Evolutionary conservation across 2,888 invertebrate genomes (phyloP).

Genomic region (Chymomyza fuscimana): DNA sequence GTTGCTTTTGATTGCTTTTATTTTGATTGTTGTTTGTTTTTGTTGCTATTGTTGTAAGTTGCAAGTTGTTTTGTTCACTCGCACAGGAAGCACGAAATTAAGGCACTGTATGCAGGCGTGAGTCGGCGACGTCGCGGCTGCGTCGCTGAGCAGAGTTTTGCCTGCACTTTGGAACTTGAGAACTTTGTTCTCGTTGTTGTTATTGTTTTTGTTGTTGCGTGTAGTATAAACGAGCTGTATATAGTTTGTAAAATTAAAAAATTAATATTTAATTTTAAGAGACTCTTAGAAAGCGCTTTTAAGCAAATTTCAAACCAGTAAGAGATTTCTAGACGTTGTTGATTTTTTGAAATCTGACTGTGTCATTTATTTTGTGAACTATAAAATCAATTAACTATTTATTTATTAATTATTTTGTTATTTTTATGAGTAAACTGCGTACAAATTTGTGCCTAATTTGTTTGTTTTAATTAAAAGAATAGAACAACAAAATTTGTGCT

Average conservation of each 20-base stretch:
- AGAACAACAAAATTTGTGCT: slow-evolving; percentile 7
- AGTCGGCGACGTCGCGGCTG: slow-evolving; percentile 11
- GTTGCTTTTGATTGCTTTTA: background rate
- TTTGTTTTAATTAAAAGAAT: background rate
- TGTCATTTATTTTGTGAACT: no score
- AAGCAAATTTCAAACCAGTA: no score
- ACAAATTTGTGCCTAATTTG: no score
- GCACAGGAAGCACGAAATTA: slow-evolving; percentile 68
- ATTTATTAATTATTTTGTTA: slow-evolving; percentile 23
- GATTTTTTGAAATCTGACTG: no score
- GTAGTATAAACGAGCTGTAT: background rate
- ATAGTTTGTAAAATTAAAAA: background rate
- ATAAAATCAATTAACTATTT: background rate
- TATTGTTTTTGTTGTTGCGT: background rate
- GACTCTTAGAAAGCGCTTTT: background rate
- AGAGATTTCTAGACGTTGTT: no score
- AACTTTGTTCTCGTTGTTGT: no score
- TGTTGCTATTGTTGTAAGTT: slow-evolving; percentile 23
- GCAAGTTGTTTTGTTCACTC: slow-evolving; percentile 29
- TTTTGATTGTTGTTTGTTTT: slow-evolving; percentile 17
- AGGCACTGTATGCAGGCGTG: slow-evolving; percentile 58
- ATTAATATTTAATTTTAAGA: background rate
- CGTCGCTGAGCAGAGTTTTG: background rate
- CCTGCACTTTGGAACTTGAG: slow-evolving; percentile 7
- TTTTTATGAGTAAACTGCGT: slow-evolving; percentile 17